Percentiles rank a stretch among this genome's conserved stretches.
These are phyloP conservation scores for Cromileptes altivelis DNA, from an alignment of 2,113 vertebrate species.

Conservation along the genomic window DNA sequence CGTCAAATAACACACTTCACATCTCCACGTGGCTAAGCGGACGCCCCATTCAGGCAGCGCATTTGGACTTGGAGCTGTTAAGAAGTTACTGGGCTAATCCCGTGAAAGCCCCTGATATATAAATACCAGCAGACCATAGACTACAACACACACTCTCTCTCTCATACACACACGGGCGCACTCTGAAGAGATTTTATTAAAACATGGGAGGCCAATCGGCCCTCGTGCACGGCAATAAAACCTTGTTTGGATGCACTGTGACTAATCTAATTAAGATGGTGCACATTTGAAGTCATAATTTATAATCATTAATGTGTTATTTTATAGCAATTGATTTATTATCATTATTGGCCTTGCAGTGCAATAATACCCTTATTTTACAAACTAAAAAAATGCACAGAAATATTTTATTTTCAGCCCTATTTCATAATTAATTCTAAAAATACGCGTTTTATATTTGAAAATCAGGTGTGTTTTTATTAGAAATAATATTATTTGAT, in stretches of 20 bases:
- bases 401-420: background rate
- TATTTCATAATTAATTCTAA: background rate
- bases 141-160: constrained; percentile 29
- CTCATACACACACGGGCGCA: background rate
- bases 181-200: constrained; percentile 15
- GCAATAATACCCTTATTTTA: background rate
- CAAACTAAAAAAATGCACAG: background rate
- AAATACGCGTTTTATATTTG: background rate
- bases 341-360: background rate
- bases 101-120: constrained; percentile 77
- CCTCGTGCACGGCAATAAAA: constrained; percentile 39
- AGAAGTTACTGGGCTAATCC: constrained; percentile 74
- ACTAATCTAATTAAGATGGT: constrained; percentile 24
- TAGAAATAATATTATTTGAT: background rate
- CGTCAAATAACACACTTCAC: constrained; percentile 28
- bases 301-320: background rate
- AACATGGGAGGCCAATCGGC: constrained; percentile 16
- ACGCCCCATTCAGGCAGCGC: constrained; percentile 48
- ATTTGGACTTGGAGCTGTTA: constrained; percentile 67
- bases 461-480: background rate
- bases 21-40: constrained; percentile 58
- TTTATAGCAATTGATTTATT: background rate
- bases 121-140: constrained; percentile 68
- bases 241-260: constrained; percentile 30
- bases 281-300: background rate